Base-by-base conservation (phyloP, 30 jellyfish, hydroid and myxozoan species). In the Aurelia coerulea region DNA sequence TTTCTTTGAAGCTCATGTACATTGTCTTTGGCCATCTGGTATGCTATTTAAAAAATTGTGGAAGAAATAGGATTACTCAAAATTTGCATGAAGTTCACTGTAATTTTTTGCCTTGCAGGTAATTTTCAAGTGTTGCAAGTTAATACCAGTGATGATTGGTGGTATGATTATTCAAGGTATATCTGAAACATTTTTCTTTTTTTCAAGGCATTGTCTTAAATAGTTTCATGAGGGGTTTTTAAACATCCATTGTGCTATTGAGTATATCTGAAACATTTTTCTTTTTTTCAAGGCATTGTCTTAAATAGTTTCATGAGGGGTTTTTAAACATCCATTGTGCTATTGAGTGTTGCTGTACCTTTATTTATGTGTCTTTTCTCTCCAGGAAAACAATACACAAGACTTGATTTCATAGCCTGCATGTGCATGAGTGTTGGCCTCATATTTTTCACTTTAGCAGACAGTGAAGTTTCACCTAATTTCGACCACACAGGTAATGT, bases 141-240 rank as follows among this genome's bases (percentile, higher is more conserved):
- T 92, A 4, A 87, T 92, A 41, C 98, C 98, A 13, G 98, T 92
- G 49, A 92, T 92, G 98, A 19, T 92, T 19, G 98, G 98, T 71
- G 98, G 98, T 29, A 88, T 92, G 3, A 15, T 92, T 34, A 92
- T 92, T 37, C 98, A 92, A 87, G 98, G 98, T 92, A 23, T 54
- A 75, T 52, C 5, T 11, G 32, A 10, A 23, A 23, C 29, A 23
- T 54, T 54, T 17, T 17, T 54, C 66, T 17, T 0, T 54, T 54
- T 54, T 54, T 54, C 29, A 23, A 23, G 29, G 29, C 29, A 23
- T 23, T 23, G 29, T 23, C 29, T 23, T 23, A 23, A 23, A 23
- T 23, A 23, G 29, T 23, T 23, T 23, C 29, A 23, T 23, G 29
- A 23, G 29, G 29, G 29, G 29, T 23, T 23, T 23, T 23, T 23